Percentiles rank a stretch among this genome's conserved stretches.
phyloP scores from a whole-genome alignment of 2,113 vertebrate genomes.

The Eubucco bourcierii region DNA sequence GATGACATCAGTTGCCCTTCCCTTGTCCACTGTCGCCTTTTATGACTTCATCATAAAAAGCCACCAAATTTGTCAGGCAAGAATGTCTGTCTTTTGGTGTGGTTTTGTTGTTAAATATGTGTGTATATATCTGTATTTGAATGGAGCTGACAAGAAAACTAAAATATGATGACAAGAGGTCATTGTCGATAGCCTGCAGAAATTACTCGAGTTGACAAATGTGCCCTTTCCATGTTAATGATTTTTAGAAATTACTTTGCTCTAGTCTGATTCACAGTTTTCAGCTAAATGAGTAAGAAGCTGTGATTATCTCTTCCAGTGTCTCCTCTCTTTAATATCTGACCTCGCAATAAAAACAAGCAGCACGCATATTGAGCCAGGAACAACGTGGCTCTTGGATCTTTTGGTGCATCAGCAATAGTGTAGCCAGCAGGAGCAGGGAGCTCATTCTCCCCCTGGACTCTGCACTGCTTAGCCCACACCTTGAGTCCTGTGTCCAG shows the following conservation, averaged over 20 bases:
- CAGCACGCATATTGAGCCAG: fast-evolving
- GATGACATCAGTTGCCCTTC: too few species aligned
- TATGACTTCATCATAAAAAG: too few species aligned
- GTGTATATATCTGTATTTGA: not conserved
- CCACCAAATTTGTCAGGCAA: too few species aligned
- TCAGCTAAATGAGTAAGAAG: not conserved
- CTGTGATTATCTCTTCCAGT: not conserved
- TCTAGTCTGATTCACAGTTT: not conserved
- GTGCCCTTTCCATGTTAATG: not conserved
- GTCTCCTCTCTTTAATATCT: not conserved
- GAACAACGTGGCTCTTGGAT: too few species aligned
- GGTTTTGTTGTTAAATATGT: not conserved
- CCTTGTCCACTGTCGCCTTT: too few species aligned
- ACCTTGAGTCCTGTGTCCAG: too few species aligned
- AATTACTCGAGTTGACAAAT: not conserved
- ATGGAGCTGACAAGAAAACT: not conserved
- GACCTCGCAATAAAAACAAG: not conserved
- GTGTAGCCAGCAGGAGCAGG: too few species aligned
- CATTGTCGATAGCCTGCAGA: not conserved
- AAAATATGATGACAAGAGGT: not conserved
- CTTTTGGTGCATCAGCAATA: too few species aligned
- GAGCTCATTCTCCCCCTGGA: too few species aligned
- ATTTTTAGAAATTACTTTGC: not conserved
- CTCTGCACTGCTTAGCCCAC: too few species aligned
- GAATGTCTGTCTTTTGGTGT: not conserved